Evolutionary conservation across 2,888 invertebrate genomes (phyloP), one percentile per base, ranked within the genome.

Genomic region (Portevinia maculata): DNA sequence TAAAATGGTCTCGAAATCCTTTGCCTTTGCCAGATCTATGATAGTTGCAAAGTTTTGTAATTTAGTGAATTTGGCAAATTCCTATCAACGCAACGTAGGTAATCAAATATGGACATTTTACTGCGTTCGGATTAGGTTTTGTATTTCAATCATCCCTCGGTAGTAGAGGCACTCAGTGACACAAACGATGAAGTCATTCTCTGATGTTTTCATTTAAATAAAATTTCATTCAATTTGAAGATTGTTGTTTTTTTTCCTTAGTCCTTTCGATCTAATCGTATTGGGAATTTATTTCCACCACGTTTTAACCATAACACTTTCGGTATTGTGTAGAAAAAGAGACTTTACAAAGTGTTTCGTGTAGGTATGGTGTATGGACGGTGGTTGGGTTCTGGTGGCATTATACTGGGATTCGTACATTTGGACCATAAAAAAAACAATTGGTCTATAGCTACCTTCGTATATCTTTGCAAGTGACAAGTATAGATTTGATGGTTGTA

Each of bases 241-340:
- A n/a, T n/a, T n/a, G n/a, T n/a, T n/a, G n/a, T 62, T 62, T 62
- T 55, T 57, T 30, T 11, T 15, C 3, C 62, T 41, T 41, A 39
- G 39, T 32, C 1, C 15, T 15, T 13, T n/a, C 13, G 46, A 30
- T 41, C 11, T 57, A 34, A 41, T 48, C 37, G 53, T 60, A 60
- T 52, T 69, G 76, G 48, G 60, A 69, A 60, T 69, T 59, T 79
- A 60, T 67, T 48, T 67, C 28, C 34, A 46, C 67, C 79, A 79
- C 79, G 73, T 79, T 46, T 53, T 39, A 24, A 13, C 59, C 60
- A 74, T 74, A 74, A 67, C 79, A 74, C 60, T 74, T 74, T 67
- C 62, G 73, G 65, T 30, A 19, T 11, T 17, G 32, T 30, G 30
- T 11, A 5, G 19, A 4, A 19, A n/a, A n/a, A 37, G 11, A 37